Evolutionary conservation across 2,888 invertebrate species (phyloP), one percentile per base, ranked within the genome.

Genomic region (Muscina levida): DNA sequence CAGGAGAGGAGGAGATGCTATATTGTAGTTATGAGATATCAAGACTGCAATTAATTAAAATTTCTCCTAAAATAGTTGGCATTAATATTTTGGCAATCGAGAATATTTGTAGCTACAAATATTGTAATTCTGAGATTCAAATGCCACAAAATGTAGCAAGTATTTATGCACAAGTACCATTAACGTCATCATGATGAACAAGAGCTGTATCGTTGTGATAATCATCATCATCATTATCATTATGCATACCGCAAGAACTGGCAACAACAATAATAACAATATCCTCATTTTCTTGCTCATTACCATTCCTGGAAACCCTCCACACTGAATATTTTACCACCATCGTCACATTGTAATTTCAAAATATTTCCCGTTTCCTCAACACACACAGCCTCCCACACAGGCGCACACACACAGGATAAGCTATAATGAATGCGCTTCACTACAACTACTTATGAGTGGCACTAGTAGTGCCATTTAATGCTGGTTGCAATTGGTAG

Each of bases 141-240:
- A 65, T 65, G 44, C 65, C 65, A 46, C 65, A 65, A 65, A 65
- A 53, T 19, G 19, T 10, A 22, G 13, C 22, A 53, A 65, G 24
- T 19, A 44, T 22, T 10, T 53, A 53, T 19, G 22, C 44, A 44
- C 11, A 39, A 44, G 24, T 10, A 46, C 22, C 24, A 53, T 5
- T 15, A 46, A 46, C 46, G 2, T 46, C 46, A 15, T 10, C n/a
- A n/a, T 15, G n/a, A 46, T 46, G 1, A 42, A 13, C 3, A 42
- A 42, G 2, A 46, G 46, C 46, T n/a, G 31, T 17, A 31, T n/a
- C 31, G 15, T 3, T 31, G 3, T 37, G 17, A 59, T 19, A 22
- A 62, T 31, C 31, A 5, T 31, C 22, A 62, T 19, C 22, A 62
- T 42, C 42, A 13, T 22, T 10, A 62, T 62, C 13, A 62, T 39